Evolutionary conservation across 2,113 vertebrate species (phyloP).

Genomic region (Butastur rufipennis): DNA sequence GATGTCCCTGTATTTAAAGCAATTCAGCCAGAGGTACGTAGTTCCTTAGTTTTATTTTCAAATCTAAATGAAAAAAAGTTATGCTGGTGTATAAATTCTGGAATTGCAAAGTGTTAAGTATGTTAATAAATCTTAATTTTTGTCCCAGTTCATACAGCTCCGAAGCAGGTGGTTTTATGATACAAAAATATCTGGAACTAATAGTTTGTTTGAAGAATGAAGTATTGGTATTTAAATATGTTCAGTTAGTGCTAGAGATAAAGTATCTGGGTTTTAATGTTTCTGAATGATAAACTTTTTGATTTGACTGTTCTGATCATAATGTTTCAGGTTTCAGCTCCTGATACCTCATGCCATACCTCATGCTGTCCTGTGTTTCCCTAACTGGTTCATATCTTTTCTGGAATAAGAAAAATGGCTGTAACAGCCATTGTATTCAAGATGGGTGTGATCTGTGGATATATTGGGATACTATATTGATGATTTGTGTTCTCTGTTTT

Average conservation of each 20-base stretch:
- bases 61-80: neutral
- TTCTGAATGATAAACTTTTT: neutral
- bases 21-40: constrained; percentile 96
- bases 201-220: neutral
- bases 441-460: neutral
- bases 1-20: constrained; percentile 97
- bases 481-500: neutral
- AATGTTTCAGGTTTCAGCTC: neutral
- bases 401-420: neutral
- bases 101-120: neutral
- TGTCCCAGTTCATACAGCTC: neutral
- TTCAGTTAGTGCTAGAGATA: neutral
- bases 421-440: neutral
- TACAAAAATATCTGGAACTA: neutral
- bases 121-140: neutral
- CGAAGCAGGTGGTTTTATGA: neutral
- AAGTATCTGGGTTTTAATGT: neutral
- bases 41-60: neutral
- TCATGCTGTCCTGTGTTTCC: neutral
- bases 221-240: neutral
- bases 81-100: neutral
- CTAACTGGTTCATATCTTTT: neutral
- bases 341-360: neutral
- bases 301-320: neutral
- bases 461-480: neutral